These are phyloP conservation scores for Platyura marginata DNA, from an alignment of 1,140 invertebrate genomes.

Conservation along the genomic window DNA sequence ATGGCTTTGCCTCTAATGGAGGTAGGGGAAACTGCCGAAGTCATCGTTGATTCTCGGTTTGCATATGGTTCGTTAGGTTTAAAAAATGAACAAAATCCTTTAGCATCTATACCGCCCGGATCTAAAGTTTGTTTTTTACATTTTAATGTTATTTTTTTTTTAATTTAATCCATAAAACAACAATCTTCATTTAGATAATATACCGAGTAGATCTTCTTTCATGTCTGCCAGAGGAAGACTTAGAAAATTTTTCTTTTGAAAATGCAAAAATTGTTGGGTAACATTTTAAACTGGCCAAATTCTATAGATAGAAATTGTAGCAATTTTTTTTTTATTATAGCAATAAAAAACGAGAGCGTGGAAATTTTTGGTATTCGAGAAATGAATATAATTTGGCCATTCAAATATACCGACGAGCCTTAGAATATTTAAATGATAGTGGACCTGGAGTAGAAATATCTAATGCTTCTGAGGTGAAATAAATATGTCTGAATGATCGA, in stretches of 20 bases:
- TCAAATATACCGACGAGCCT: conserved; percentile 64
- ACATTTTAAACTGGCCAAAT: conserved; percentile 5
- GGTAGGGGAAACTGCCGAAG: conserved; percentile 47
- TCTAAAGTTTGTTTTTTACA: conserved; percentile 18
- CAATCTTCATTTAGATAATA: conserved; percentile 10
- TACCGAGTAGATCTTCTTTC: conserved; percentile 6
- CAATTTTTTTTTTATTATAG: conserved; percentile 24
- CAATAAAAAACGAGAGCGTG: conserved; percentile 59
- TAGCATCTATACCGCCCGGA: conserved; percentile 35
- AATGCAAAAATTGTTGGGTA: conserved; percentile 47
- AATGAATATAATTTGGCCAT: conserved; percentile 59
- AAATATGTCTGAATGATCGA: too few relatives aligned
- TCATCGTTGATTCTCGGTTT: conserved; percentile 53
- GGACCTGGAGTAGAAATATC: neutral
- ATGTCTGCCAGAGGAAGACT: conserved; percentile 36
- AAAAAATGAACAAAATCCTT: conserved; percentile 26
- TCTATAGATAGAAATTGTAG: too few relatives aligned
- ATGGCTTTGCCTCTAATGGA: conserved; percentile 70
- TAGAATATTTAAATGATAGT: conserved; percentile 57
- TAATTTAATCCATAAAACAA: conserved; percentile 6
- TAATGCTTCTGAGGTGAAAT: too few relatives aligned
- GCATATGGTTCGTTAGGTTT: conserved; percentile 50
- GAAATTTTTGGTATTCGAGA: conserved; percentile 75
- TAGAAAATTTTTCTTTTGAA: conserved; percentile 34
- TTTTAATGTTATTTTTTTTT: neutral